A percentile compares a stretch with the other conserved stretches of the same genome.
These are phyloP conservation scores for Patella depressa DNA, from an alignment of 2,888 invertebrate genomes.

Conservation along the genomic window DNA sequence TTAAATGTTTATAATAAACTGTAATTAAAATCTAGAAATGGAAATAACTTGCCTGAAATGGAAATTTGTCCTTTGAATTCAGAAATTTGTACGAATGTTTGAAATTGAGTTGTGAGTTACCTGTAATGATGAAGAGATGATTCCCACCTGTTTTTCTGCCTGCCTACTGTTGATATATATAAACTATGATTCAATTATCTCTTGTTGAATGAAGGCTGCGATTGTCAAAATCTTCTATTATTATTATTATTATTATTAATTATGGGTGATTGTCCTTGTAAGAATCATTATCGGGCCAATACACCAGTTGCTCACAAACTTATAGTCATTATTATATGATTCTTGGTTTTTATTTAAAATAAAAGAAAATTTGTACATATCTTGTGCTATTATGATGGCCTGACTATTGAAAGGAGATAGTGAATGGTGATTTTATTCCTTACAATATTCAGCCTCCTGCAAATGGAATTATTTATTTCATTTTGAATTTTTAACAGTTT, in stretches of 20 bases:
- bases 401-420: constrained; percentile 2
- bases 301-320: constrained; percentile 2
- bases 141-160: too few relatives aligned
- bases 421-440: constrained; percentile 5
- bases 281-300: constrained; percentile 8
- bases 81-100: too few relatives aligned
- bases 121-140: too few relatives aligned
- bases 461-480: constrained; percentile 9
- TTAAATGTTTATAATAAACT: too few relatives aligned
- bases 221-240: too few relatives aligned
- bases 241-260: neutral
- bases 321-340: neutral
- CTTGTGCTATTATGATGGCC: constrained; percentile 6
- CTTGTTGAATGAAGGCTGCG: too few relatives aligned
- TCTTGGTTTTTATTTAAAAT: constrained; percentile 9
- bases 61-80: too few relatives aligned
- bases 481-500: constrained; percentile 10
- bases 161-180: too few relatives aligned
- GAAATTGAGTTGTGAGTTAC: too few relatives aligned
- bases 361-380: constrained; percentile 5
- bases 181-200: too few relatives aligned
- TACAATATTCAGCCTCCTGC: neutral
- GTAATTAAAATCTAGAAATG: too few relatives aligned
- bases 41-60: too few relatives aligned
- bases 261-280: constrained; percentile 6